Evolutionary conservation across 2,888 invertebrate genomes (phyloP).

Genomic region (Eristalinus sepulchralis): DNA sequence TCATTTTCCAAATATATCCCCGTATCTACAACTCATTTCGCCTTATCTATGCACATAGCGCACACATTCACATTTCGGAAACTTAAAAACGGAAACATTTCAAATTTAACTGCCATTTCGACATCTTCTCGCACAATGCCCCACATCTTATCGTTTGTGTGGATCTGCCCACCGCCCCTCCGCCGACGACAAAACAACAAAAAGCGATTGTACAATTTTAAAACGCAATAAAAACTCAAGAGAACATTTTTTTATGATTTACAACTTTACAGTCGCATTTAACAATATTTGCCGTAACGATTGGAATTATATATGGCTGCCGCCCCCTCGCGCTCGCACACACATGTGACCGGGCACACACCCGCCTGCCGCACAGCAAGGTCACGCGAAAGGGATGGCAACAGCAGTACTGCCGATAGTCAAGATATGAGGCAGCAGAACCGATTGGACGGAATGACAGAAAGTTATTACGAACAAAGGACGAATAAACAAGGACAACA

Average conservation of each 20-base stretch:
- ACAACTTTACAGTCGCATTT: slow-evolving; percentile 69
- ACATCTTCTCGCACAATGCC: slow-evolving; percentile 49
- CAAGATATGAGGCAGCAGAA: slow-evolving; percentile 59
- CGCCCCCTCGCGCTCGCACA: slow-evolving; percentile 24
- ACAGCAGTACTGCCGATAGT: slow-evolving; percentile 31
- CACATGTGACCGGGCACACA: neutral
- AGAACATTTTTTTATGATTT: slow-evolving; percentile 67
- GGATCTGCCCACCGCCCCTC: slow-evolving; percentile 20
- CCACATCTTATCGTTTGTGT: slow-evolving; percentile 55
- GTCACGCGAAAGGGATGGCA: slow-evolving; percentile 61
- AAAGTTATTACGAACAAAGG: slow-evolving; percentile 69
- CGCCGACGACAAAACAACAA: slow-evolving; percentile 10
- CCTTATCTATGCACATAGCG: slow-evolving; percentile 66
- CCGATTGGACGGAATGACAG: slow-evolving; percentile 63
- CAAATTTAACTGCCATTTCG: slow-evolving; percentile 68
- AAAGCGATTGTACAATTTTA: slow-evolving; percentile 65
- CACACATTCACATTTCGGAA: slow-evolving; percentile 18
- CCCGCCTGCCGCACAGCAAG: slow-evolving; percentile 41
- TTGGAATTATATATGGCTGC: slow-evolving; percentile 48
- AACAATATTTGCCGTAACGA: slow-evolving; percentile 68
- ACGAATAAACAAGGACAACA: slow-evolving; percentile 67
- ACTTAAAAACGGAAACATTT: slow-evolving; percentile 59
- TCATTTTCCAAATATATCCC: slow-evolving; percentile 42
- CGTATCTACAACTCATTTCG: slow-evolving; percentile 69
- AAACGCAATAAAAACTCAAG: slow-evolving; percentile 58